Evolutionary conservation across 2,888 invertebrate species (phyloP), one percentile per base, ranked within the genome.

Genomic region (Eupithecia tripunctaria): DNA sequence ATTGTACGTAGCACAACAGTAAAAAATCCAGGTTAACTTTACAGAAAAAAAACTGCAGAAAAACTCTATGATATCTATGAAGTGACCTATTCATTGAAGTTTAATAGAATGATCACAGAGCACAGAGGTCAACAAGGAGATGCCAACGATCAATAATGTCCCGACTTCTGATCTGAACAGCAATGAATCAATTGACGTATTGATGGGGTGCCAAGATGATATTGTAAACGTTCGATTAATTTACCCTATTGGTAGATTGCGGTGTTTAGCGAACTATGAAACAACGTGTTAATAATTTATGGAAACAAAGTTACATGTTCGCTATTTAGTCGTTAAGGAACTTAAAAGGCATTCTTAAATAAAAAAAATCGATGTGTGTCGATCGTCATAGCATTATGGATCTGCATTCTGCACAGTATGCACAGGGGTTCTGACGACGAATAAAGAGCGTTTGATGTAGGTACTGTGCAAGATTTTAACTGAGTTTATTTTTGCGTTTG

Each of bases 171-270:
- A 88, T 89, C 90, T 86, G 83, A 83, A 84, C 83, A 86, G 85
- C 86, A 88, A 90, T 92, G 89, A 91, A 90, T 90, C 90, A 90
- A 91, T 91, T 89, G 84, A 82, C 82, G 81, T 84, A 82, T 82
- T 77, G 81, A 78, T 83, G 84, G 81, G 81, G 78, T 83, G 84
- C 82, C 83, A 82, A 82, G 76, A 74, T 78, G 56, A 80, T 81
- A 78, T 81, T 80, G 81, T 83, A 71, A 81, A 74, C 76, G 77
- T 77, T 80, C 77, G 67, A 75, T 77, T 18, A 29, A 29, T 60
- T 60, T 27, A 27, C 51, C 51, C 25, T 56, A 56, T 56, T 25
- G 51, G 25, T 5, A 56, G 51, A 56, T 25, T 14, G 51, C 4
- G 38, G 38, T 38, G 14, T 38, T 38, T 38, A 38, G 38, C 38